Conservation (phyloP, 2,888 invertebrate species). For the Ceramica pisi region DNA sequence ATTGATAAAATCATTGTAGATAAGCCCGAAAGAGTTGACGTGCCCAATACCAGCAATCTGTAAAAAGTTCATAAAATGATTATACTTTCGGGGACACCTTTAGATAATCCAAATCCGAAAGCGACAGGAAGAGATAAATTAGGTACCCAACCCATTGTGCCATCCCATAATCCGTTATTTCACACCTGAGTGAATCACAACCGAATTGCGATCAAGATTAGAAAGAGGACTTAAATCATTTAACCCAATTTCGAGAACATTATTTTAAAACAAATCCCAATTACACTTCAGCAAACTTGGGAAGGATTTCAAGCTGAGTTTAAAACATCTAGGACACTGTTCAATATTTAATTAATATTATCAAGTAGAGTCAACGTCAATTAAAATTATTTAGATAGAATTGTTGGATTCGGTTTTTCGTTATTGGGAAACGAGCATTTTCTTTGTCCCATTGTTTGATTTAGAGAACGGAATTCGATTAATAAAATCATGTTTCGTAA, state of each 20-base stretch:
- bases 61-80: conserved; percentile 58
- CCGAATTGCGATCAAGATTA: conserved; percentile 40
- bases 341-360: conserved; percentile 25
- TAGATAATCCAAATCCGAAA: neutral
- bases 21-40: conserved; percentile 91
- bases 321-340: neutral
- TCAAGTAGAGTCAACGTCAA: conserved; percentile 35
- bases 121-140: conserved; percentile 31
- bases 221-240: conserved; percentile 15
- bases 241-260: conserved; percentile 27
- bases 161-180: conserved; percentile 47
- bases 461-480: conserved; percentile 38
- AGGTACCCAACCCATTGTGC: conserved; percentile 9
- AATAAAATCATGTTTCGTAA: conserved; percentile 52
- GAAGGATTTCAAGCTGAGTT: neutral
- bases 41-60: conserved; percentile 92
- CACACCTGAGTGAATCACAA: conserved; percentile 42
- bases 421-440: conserved; percentile 40
- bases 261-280: conserved; percentile 10
- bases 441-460: conserved; percentile 51
- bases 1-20: conserved; percentile 85
- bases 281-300: neutral
- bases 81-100: neutral
- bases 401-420: conserved; percentile 28
- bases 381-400: conserved; percentile 38